Percentiles rank a stretch among this genome's conserved stretches.
Conservation (phyloP, 2,888 invertebrate species). For the Lithophane socia region DNA sequence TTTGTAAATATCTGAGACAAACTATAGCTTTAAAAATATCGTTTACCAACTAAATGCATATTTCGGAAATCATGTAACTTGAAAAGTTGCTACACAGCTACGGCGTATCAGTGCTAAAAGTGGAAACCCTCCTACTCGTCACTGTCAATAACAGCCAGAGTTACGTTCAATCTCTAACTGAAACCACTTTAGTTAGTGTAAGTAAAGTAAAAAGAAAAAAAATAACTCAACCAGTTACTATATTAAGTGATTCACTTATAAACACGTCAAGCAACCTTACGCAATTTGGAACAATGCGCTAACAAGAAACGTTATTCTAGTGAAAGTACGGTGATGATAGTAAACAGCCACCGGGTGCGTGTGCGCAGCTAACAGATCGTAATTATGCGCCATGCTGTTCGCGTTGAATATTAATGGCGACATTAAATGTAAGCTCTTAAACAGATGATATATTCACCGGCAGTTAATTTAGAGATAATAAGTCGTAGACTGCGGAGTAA, state of each 20-base stretch:
- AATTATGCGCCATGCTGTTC: conserved; percentile 61
- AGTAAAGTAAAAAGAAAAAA: background rate
- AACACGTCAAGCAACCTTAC: conserved; percentile 53
- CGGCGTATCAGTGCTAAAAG: conserved; percentile 15
- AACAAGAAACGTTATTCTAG: conserved; percentile 64
- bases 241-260: conserved; percentile 39
- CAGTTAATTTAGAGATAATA: conserved; percentile 49
- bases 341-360: conserved; percentile 60
- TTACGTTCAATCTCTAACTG: background rate
- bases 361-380: conserved; percentile 55
- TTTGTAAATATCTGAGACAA: no score
- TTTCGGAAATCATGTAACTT: conserved; percentile 3
- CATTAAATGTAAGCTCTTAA: conserved; percentile 53
- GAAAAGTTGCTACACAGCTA: conserved; percentile 1
- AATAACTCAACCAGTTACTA: conserved; percentile 4
- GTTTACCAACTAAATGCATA: background rate
- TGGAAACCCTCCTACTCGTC: no score
- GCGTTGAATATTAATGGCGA: conserved; percentile 63
- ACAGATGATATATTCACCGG: conserved; percentile 45
- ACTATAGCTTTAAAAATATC: background rate
- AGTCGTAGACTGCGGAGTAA: conserved; percentile 9
- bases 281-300: conserved; percentile 64
- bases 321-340: conserved; percentile 67
- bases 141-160: conserved; percentile 8
- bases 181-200: background rate